Evolutionary conservation across 2,113 vertebrate genomes (phyloP), one percentile per base, ranked within the genome.

Genomic region (Dicentrarchus labrax): DNA sequence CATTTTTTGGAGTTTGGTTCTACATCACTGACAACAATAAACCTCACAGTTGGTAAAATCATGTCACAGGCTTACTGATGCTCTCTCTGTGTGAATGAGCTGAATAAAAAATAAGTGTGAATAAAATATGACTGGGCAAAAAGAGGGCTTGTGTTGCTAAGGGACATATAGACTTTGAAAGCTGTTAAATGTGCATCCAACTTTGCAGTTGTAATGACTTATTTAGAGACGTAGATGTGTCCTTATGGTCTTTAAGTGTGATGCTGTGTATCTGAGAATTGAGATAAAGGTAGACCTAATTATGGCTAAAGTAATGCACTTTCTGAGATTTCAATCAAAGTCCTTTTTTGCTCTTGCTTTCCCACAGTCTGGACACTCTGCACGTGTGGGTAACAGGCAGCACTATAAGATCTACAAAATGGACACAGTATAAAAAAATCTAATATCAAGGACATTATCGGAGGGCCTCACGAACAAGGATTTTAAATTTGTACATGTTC

Each of bases 71-170:
- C 45, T 51, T 12, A 30, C 21, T 17, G 41, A 17, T 41, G 13
- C 22, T 51, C 24, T 48, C 21, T 70, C 19, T 11, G 4, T 56
- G 16, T 41, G 50, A 74, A 50, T 24, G 11, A 65, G 53, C 16
- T 66, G 8, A 69, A 76, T 50, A 50, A 61, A 62, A 72, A 70
- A 70, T 64, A 22, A 56, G 41, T 48, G 22, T 76, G 41, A 62
- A 82, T 87, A 71, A 74, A 80, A 75, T 39, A 79, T 74, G 22
- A 62, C 12, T 38, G 21, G 4, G 17, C 8, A 64, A 77, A 71
- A 21, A 36, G 12, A 64, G 13, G 62, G 8, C 47, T 59, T 5
- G 19, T 6, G 54, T 45, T 50, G 30, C 57, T 78, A 48, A 56
- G 8, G 51, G 43, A n/a, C 51, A 41, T 57, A 4, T 41, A 6